phyloP scores from a whole-genome alignment of 2,888 invertebrate species.

The Empis livida region DNA sequence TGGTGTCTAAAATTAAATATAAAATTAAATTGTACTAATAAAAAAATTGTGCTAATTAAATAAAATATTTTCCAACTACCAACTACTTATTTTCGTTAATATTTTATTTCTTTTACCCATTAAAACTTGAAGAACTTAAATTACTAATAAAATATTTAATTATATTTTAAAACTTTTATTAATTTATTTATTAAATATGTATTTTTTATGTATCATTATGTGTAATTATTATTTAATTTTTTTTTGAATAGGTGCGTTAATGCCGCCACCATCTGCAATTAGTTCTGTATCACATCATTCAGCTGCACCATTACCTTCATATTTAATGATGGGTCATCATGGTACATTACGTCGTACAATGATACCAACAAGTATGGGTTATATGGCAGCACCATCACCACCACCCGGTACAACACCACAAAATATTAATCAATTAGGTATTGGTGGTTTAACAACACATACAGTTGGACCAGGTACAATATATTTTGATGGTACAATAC shows the following conservation, averaged over 20 bases:
- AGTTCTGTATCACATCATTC: constrained; percentile 23
- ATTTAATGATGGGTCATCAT: constrained; percentile 28
- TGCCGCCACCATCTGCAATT: constrained; percentile 23
- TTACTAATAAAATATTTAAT: no score
- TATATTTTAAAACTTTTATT: no score
- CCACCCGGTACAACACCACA: constrained; percentile 14
- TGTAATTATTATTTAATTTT: neutral
- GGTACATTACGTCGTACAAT: constrained; percentile 30
- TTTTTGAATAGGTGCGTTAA: constrained; percentile 20
- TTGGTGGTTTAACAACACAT: constrained; percentile 18
- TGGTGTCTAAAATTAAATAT: no score
- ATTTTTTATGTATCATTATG: no score
- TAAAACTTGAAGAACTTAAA: no score
- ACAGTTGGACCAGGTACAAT: constrained; percentile 14
- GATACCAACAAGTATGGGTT: constrained; percentile 29
- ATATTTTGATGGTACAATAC: constrained; percentile 31
- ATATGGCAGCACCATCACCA: constrained; percentile 20
- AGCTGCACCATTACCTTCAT: constrained; percentile 20
- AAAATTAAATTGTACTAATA: no score
- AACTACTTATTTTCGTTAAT: no score
- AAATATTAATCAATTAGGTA: constrained; percentile 16
- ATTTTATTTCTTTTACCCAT: no score
- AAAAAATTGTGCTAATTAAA: no score
- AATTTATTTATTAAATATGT: no score
- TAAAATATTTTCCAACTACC: no score